Conservation (phyloP, 2,113 vertebrate genomes). For the Myotis brandtii region DNA sequence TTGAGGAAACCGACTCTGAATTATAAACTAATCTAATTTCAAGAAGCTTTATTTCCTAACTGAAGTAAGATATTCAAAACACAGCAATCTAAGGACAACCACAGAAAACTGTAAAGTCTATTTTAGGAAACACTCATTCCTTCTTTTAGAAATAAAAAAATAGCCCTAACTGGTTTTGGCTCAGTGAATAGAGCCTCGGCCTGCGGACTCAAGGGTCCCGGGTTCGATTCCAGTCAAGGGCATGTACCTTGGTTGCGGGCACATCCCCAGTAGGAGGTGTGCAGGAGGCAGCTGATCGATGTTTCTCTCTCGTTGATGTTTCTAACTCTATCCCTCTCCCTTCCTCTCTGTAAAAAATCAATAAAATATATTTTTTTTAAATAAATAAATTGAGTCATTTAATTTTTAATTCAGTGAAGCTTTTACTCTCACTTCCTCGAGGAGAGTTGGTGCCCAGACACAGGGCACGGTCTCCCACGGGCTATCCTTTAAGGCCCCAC, state of each 20-base stretch:
- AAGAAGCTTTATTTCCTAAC: neutral
- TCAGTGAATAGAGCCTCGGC: too few species aligned
- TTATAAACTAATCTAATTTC: neutral
- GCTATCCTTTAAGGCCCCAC: neutral
- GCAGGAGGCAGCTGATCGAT: too few species aligned
- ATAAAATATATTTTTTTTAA: too few species aligned
- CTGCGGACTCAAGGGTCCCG: too few species aligned
- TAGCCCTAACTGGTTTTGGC: too few species aligned
- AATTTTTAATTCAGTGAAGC: constrained; percentile 35
- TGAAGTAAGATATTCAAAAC: constrained; percentile 12
- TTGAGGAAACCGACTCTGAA: neutral
- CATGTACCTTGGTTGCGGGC: too few species aligned
- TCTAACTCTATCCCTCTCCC: too few species aligned
- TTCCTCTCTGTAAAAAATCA: too few species aligned
- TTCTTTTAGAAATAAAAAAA: neutral
- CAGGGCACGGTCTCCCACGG: neutral
- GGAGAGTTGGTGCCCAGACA: neutral
- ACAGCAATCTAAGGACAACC: neutral
- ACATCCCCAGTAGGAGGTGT: too few species aligned
- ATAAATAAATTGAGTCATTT: neutral
- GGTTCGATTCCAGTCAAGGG: too few species aligned
- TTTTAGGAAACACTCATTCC: neutral
- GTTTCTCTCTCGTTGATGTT: too few species aligned
- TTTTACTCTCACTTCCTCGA: neutral
- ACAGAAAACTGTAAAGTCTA: neutral